phyloP scores from a whole-genome alignment of 2,888 invertebrate species.

The Fragum sueziense region DNA sequence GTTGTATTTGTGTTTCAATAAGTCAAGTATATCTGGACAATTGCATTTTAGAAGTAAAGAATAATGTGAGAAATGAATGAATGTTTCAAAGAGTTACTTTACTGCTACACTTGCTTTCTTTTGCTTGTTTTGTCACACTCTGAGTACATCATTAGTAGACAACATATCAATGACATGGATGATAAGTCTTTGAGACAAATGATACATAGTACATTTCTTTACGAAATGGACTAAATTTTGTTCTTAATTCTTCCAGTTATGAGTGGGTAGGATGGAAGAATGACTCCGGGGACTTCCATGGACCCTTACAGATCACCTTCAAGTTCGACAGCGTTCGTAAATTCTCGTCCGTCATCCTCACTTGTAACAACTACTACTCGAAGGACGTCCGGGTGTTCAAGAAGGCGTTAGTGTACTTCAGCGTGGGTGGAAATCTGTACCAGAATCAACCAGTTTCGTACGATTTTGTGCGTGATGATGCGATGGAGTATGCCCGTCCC shows the following conservation, averaged over 20 bases:
- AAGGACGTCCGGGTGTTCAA: slow-evolving; percentile 93
- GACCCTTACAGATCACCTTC: slow-evolving; percentile 89
- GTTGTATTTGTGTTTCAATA: too few relatives aligned
- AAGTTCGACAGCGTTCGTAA: slow-evolving; percentile 94
- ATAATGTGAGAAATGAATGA: too few relatives aligned
- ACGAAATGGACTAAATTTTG: neutral
- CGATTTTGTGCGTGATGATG: slow-evolving; percentile 88
- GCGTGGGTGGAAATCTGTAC: slow-evolving; percentile 90
- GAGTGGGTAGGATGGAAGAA: slow-evolving; percentile 95
- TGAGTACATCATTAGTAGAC: too few relatives aligned
- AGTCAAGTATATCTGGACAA: too few relatives aligned
- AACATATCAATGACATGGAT: too few relatives aligned
- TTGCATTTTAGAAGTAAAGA: too few relatives aligned
- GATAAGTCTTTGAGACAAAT: too few relatives aligned
- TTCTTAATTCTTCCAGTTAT: slow-evolving; percentile 76
- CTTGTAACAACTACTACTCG: slow-evolving; percentile 92
- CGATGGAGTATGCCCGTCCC: slow-evolving; percentile 91
- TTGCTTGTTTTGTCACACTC: too few relatives aligned
- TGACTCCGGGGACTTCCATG: slow-evolving; percentile 86
- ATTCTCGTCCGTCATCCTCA: slow-evolving; percentile 91
- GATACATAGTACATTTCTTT: too few relatives aligned
- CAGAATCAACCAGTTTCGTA: slow-evolving; percentile 88
- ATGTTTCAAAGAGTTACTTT: too few relatives aligned
- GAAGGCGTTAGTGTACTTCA: slow-evolving; percentile 90
- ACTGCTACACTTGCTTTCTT: too few relatives aligned